Evolutionary conservation across 2,113 vertebrate genomes (phyloP), one percentile per base, ranked within the genome.

Genomic region (Rhinopomastus cyanomelas): DNA sequence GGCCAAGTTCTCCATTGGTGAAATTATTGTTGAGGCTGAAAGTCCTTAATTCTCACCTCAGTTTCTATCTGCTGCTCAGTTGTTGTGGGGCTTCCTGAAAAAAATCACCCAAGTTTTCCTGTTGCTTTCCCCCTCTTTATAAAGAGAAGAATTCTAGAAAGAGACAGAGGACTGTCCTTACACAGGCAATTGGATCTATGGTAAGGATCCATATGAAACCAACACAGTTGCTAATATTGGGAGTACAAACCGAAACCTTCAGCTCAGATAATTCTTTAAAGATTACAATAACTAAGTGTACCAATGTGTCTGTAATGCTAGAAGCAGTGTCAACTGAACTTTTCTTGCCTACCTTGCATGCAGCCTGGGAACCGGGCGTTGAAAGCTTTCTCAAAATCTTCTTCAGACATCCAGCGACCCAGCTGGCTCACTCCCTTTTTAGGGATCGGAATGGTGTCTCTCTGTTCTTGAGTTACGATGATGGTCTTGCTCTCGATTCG

Each of bases 401-500:
- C 98, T 21, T 97, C 98, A 1, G 98, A 98, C 99, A 99, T 99
- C 99, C 99, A 99, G 84, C 96, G 97, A 0, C 99, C 99, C 76
- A 99, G 97, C 90, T 99, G 98, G 94, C 99, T 99, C 60, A 92
- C 85, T 74, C 98, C 98, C 2, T 94, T 97, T 66, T 93, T 93
- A 7, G 98, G 97, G 4, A 97, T 88, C 0, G 99, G 99, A 48
- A 97, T 98, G 0, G 99, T 98, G 76, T 99, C 98, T 92, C 97
- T 97, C 95, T 98, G 98, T 36, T 99, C 98, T 53, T 56, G 96
- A 72, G 99, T 99, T 48, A 99, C 96, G 36, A 99, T 99, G 67
- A 99, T 98, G 0, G 99, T 99, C 97, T 98, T 98, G 89, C 99
- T 99, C 96, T 99, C 99, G 16, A 99, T 98, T 20, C 99, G 98